Evolutionary conservation across 2,797 vertebrate species (phyloP).

Genomic region (Sylvia borin): DNA sequence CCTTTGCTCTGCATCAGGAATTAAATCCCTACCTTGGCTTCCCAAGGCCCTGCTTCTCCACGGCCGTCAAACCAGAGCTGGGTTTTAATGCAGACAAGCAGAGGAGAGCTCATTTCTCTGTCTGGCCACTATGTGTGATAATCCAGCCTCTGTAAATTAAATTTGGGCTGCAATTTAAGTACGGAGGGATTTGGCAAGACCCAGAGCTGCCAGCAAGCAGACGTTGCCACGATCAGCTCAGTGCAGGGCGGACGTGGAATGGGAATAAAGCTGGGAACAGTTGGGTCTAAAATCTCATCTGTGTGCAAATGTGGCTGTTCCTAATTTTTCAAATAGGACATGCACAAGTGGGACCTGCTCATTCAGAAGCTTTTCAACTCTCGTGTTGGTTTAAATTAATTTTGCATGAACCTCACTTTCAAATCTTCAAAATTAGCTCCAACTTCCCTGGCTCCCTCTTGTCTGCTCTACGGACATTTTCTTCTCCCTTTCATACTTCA

Average conservation of each 20-base stretch:
- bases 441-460: background rate
- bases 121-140: background rate
- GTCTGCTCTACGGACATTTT: background rate
- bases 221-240: accelerated
- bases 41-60: background rate
- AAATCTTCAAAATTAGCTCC: background rate
- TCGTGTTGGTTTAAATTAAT: background rate
- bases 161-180: background rate
- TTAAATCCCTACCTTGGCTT: background rate
- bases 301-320: background rate
- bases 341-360: background rate
- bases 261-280: background rate
- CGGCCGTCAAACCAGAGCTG: background rate
- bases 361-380: background rate
- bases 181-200: background rate
- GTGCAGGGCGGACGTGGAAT: background rate
- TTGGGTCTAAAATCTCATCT: background rate
- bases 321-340: background rate
- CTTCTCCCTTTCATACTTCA: background rate
- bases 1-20: background rate
- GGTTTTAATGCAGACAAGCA: background rate
- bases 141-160: background rate
- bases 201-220: background rate
- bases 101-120: background rate
- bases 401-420: background rate